Evolutionary conservation across 1,140 invertebrate genomes (phyloP), one percentile per base, ranked within the genome.

Genomic region (Chymomyza costata): DNA sequence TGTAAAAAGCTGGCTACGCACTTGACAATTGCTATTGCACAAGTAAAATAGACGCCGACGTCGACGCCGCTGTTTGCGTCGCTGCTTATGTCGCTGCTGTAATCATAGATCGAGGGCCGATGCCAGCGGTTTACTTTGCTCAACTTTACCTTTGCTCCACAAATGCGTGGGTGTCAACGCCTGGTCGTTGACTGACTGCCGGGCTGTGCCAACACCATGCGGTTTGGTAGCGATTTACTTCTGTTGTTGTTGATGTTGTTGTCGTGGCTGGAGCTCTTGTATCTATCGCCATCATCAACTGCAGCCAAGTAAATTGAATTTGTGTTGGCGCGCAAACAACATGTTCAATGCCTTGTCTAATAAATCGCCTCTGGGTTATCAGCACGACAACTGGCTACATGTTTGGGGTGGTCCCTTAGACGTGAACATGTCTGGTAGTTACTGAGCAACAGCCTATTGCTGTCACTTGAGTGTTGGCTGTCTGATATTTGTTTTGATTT

Each of bases 91-190:
- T 44, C 52, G 56, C 62, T 47, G 71, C 66, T 40, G 73, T 64
- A 78, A 76, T 78, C 66, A 78, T 65, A 76, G 66, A 67, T 78
- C 66, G 71, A 78, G 59, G 62, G 68, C 70, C 25, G 34, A 17
- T 38, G 49, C 21, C 21, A 8, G 8, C 8, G 21, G 21, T 48
- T 43, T 40, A 51, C 56, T 68, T 47, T 30, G 21, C 14, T 48
- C 39, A 37, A 51, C 56, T 68, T 47, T 30, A 19, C 14, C 14
- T 44, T 38, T 41, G 25, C 45, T 28, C 45, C 43, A 18, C 32
- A 18, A 17, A 19, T 51, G 32, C 17, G 70, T 74, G 70, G 65
- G 62, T 65, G 65, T 69, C 50, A 41, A 25, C 45, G 46, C 38
- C 47, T 25, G 21, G 3, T 25, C 3, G 21, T 8, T 25, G 21